Conservation (phyloP, 2,113 vertebrate genomes). For the Silurus asotus region DNA sequence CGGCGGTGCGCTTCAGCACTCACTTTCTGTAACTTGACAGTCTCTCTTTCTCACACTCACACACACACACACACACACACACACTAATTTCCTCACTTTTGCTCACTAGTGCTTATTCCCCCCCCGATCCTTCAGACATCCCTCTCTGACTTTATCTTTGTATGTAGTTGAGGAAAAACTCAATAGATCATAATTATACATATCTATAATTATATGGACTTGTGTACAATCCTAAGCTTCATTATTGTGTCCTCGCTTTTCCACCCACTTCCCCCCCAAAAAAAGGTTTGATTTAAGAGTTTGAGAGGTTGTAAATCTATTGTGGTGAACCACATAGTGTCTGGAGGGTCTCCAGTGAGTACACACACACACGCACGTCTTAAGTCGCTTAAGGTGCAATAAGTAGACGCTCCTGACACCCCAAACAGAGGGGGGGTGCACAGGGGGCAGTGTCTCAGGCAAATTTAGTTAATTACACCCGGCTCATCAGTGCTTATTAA, state of each 20-base stretch:
- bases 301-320: constrained; percentile 11
- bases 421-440: background rate
- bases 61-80: background rate
- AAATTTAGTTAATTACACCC: constrained; percentile 52
- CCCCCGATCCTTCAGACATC: background rate
- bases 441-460: background rate
- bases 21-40: constrained; percentile 52
- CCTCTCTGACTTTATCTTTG: background rate
- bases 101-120: background rate
- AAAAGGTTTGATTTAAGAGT: background rate
- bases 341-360: constrained; percentile 23
- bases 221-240: background rate
- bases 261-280: background rate
- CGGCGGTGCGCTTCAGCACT: constrained; percentile 64
- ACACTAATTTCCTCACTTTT: background rate
- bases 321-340: constrained; percentile 27
- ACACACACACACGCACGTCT: background rate
- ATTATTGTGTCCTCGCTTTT: background rate
- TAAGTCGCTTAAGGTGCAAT: constrained; percentile 35
- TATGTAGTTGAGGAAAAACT: constrained; percentile 1
- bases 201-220: background rate
- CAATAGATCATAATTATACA: background rate
- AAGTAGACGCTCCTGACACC: constrained; percentile 29
- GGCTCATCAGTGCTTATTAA: constrained; percentile 40
- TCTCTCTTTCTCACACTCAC: background rate